Base-by-base conservation (phyloP, 2,797 vertebrate genomes). In the Xenops minutus region DNA sequence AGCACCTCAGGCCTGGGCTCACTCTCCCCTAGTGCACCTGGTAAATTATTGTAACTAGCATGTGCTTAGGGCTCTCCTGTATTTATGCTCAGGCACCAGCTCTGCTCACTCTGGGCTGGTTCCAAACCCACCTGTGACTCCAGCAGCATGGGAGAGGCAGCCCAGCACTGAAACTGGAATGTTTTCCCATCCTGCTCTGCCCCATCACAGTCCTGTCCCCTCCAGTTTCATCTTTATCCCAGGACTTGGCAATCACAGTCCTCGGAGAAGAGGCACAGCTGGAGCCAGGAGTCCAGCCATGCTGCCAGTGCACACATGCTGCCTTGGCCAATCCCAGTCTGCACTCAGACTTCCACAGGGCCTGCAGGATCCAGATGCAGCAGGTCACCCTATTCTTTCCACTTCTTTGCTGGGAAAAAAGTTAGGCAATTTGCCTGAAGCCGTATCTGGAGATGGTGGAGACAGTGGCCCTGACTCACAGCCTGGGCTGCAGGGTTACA, bases 301-400 rank as follows among this genome's bases (percentile, higher is more conserved):
- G 0, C 71, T 39, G 43, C 44, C 46, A 5, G 51, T 0, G 0
- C 1, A 23, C 48, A 72, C 51, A 22, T 0, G 0, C 71, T 39
- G 43, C 44, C 46, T 37, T 69, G 56, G 37, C 49, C 0, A 0
- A n/a, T 44, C 37, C 44, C 1, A 2, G 7, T 9, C 85, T 71
- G 48, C 0, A 3, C 69, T 74, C 51, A 30, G 63, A 26, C 20
- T 73, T 85, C 89, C 94, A 75, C 91, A 87, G 76, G 59, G 18
- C 62, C 72, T 37, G 29, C 34, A 62, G 36, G 56, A 88, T 80
- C 61, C 92, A 71, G 75, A 49, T 43, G 36, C 63, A 89, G 32
- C 30, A 46, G 29, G 9, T 61, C 0, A 2, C 36, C 41, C 75
- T 64, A 23, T 17, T 88, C 72, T 87, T 85, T 64, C 79, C 91